Evolutionary conservation across 1,140 invertebrate genomes (phyloP), one percentile per base, ranked within the genome.

Genomic region (Anoplophora glabripennis): DNA sequence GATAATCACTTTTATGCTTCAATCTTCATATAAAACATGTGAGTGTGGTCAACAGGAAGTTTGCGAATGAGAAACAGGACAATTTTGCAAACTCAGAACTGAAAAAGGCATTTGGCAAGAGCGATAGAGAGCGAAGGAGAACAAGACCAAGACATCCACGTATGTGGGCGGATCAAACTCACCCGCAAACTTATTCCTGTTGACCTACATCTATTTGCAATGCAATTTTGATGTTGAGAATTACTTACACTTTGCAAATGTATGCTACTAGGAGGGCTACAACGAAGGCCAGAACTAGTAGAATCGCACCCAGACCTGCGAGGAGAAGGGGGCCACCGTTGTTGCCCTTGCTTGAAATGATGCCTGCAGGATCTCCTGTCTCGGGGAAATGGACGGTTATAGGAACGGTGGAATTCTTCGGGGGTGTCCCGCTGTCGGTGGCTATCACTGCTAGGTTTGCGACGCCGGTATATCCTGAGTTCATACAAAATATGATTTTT

Each of bases 361-460:
- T 77, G 56, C 77, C 73, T 18, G 52, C 35, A n/a, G 12, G n/a
- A 42, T 75, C 69, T 40, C 75, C 77, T 12, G 77, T 72, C 61
- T 77, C 77, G 3, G 85, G 81, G 71, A 92, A 81, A 64, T 86
- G 85, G 34, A 92, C 84, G 38, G 86, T 85, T 1, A 92, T 84
- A 1, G 89, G 89, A 46, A 90, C 88, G 60, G 85, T 86, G 5
- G 86, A 76, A 76, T 83, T 85, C 78, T 87, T 78, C 0, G 89
- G 86, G 37, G 89, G 89, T 33, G 80, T 78, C 35, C 90, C 90
- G 35, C 85, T 87, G 73, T 94, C 93, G 1, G 84, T 86, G 12
- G 91, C 93, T 52, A 90, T 74, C 57, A 88, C 86, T 12, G 63
- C 72, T 69, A 67, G 70, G 69, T 53, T 70, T 34, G 61, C 78